Evolutionary conservation across 2,888 invertebrate genomes (phyloP), one percentile per base, ranked within the genome.

Genomic region (Melinopterus prodromus): DNA sequence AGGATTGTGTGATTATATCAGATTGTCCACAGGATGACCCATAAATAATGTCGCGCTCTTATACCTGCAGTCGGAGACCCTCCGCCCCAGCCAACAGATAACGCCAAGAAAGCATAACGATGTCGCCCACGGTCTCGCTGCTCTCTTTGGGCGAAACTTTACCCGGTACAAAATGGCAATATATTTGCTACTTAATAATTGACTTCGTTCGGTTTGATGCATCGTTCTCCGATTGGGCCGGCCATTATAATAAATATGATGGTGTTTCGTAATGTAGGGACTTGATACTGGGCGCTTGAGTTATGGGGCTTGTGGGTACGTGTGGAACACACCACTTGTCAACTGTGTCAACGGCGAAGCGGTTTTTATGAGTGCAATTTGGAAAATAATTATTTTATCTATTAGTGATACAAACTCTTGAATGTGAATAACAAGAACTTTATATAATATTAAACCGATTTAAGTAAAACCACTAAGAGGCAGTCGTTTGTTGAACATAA

Each of bases 1-100:
- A 88, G 89, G 88, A 88, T 88, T 88, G 88, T 89, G 89, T 87
- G 88, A 89, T 89, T 88, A 88, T 89, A 89, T 89, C 89, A 87
- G 89, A 89, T 89, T 88, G 89, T 88, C 87, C 87, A 86, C 85
- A 85, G 86, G 87, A 87, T 87, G 87, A 87, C 86, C 86, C 85
- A 88, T 89, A 89, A 89, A 89, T 89, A 88, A 89, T 87, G 86
- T 86, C 87, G 79, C 81, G n/a, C 74, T 37, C 74, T 36, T 80
- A 80, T 84, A 81, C 82, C 83, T 83, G 82, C 53, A 53, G 53
- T 53, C 53, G 9, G 53, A 81, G 81, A 16, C 37, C 36, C 26
- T 16, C 70, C 36, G 79, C 35, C 71, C 72, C 81, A 81, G 80
- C 82, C 81, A 81, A 80, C 82, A 83, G 84, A 84, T 84, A 84